Conservation (phyloP, 2,113 vertebrate genomes). For the Trinectes maculatus region DNA sequence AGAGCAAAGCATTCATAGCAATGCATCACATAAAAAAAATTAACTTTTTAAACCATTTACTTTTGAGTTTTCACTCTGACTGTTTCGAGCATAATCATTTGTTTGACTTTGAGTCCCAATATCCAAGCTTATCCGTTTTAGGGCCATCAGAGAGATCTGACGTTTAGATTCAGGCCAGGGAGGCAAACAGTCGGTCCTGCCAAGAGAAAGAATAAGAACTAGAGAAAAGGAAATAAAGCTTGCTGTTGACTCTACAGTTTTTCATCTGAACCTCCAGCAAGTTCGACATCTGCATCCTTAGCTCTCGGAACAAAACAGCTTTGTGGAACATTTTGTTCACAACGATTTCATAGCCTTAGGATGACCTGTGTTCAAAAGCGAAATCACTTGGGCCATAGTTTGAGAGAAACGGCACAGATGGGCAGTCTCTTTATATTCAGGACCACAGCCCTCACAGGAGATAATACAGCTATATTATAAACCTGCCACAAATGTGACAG, state of each 20-base stretch:
- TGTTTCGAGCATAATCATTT: neutral
- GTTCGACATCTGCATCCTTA: slow-evolving; percentile 6
- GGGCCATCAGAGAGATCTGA: slow-evolving; percentile 8
- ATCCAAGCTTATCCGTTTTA: slow-evolving; percentile 4
- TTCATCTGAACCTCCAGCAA: slow-evolving; percentile 14
- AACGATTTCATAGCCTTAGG: slow-evolving; percentile 20
- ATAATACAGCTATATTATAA: slow-evolving; percentile 54
- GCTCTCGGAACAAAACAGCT: slow-evolving; percentile 6
- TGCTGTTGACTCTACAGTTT: slow-evolving; percentile 12
- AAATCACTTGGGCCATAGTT: slow-evolving; percentile 34
- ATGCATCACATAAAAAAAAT: neutral
- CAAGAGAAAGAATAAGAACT: slow-evolving; percentile 31
- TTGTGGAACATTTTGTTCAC: slow-evolving; percentile 34
- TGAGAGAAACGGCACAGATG: slow-evolving; percentile 61
- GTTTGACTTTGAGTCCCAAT: slow-evolving; percentile 2
- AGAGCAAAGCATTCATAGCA: neutral
- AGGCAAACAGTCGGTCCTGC: slow-evolving; percentile 17
- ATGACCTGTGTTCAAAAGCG: neutral
- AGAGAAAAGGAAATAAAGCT: slow-evolving; percentile 6
- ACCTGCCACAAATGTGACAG: slow-evolving; percentile 32
- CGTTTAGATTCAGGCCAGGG: slow-evolving; percentile 26
- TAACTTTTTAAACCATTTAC: neutral
- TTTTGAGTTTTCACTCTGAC: too few species aligned
- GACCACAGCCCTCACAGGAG: slow-evolving; percentile 12
- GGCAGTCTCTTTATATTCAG: slow-evolving; percentile 41